Base-by-base conservation (phyloP, 2,113 vertebrate genomes). In the Callocephalon fimbriatum region DNA sequence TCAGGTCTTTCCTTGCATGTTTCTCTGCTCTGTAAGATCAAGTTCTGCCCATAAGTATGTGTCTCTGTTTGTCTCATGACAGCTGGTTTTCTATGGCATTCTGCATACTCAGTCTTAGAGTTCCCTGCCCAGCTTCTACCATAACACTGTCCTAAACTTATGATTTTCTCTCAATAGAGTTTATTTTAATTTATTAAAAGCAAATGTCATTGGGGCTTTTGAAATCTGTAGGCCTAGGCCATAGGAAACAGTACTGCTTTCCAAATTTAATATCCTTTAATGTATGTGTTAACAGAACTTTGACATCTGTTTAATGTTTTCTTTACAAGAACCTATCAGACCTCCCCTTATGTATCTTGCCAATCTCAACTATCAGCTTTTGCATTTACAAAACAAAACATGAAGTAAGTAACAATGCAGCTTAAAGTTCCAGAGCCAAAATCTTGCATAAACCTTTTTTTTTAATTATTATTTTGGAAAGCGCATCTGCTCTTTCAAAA, bases 111-210 rank as follows among this genome's bases (percentile, higher is more conserved):
- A 37, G 40, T 7, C 15, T 75, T 51, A 15, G 37, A 38, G 53
- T n/a, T 61, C 89, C 51, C 73, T 89, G 65, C 50, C 72, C 45
- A 58, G 25, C 71, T 75, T 62, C 82, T 58, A 77, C 67, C 45
- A n/a, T 40, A 88, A 40, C 20, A 62, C 15, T 50, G 70, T 21
- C 37, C 6, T 35, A n/a, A 76, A 88, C 31, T 68, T 80, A 77
- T 20, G 21, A 75, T 87, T 92, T 86, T 84, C 58, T 86, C 47
- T 61, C 37, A 65, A 17, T 11, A 71, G 4, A 70, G n/a, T 81
- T 87, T 86, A 61, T 56, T 92, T 91, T 92, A 78, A 73, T 63
- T 84, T 81, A 92, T 66, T 92, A 81, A 83, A 96, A 95, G 16
- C 51, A 95, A 95, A 87, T 81, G 27, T 65, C 20, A 61, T 9